A percentile compares a stretch with the other conserved stretches of the same genome.
Conservation (phyloP, 2,888 invertebrate species). For the Podabrus alpinus region DNA sequence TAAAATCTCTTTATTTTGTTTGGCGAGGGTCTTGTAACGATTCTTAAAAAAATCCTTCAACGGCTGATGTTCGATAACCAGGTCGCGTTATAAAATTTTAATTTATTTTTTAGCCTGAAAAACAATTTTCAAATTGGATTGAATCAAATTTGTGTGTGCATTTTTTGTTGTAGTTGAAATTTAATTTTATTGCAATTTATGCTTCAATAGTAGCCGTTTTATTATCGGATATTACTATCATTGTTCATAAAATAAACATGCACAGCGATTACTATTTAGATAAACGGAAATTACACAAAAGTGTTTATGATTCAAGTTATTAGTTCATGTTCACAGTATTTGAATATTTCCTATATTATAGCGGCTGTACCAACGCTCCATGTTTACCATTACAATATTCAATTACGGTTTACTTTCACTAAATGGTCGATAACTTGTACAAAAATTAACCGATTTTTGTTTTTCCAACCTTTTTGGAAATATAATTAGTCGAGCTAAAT, state of each 20-base stretch:
- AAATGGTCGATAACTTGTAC: too few species aligned
- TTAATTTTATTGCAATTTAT: slow-evolving; percentile 12
- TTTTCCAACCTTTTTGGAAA: too few species aligned
- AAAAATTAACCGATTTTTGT: too few species aligned
- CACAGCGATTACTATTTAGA: slow-evolving; percentile 19
- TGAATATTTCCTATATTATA: background rate
- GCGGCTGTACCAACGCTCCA: background rate
- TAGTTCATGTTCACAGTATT: background rate
- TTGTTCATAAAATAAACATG: slow-evolving; percentile 28
- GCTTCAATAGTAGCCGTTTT: slow-evolving; percentile 15
- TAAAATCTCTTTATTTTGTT: background rate
- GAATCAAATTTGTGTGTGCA: background rate
- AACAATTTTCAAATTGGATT: background rate
- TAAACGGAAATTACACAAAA: slow-evolving; percentile 27
- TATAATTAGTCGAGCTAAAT: too few species aligned
- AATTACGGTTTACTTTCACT: background rate
- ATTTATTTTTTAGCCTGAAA: background rate
- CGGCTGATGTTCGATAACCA: background rate
- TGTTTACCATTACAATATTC: background rate
- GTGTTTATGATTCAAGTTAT: slow-evolving; percentile 5
- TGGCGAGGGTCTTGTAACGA: background rate
- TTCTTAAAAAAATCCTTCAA: background rate
- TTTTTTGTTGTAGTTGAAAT: background rate
- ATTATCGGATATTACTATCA: slow-evolving; percentile 20
- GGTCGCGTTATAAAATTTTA: background rate